Percentiles rank a stretch among this genome's conserved stretches.
Conservation (phyloP, 2,797 vertebrate species). For the Lepus oiostolus region DNA sequence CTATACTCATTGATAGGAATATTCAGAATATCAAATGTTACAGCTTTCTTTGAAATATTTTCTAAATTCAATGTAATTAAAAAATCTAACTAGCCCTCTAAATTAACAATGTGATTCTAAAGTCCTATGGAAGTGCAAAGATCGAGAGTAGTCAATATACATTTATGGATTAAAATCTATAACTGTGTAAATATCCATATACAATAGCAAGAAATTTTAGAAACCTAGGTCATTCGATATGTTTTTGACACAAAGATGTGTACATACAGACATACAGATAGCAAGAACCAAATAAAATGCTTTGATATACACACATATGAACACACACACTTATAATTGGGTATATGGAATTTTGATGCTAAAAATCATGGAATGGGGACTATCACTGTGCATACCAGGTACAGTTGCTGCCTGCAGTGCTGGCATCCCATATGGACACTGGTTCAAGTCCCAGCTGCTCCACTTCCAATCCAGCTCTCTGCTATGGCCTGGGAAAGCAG, state of each 20-base stretch:
- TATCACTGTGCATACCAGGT: too few relatives aligned
- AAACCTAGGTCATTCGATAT: background rate
- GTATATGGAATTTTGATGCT: background rate
- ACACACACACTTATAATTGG: background rate
- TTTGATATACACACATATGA: background rate
- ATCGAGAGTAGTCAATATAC: background rate
- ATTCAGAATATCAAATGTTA: background rate
- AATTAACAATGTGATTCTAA: background rate
- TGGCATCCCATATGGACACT: too few relatives aligned
- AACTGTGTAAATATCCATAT: background rate
- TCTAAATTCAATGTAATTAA: background rate
- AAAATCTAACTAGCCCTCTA: background rate
- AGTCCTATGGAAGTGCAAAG: background rate
- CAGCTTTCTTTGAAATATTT: background rate
- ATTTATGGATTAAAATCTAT: background rate
- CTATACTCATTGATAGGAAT: background rate
- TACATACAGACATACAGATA: background rate
- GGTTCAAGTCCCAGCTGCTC: too few relatives aligned
- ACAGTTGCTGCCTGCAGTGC: too few relatives aligned
- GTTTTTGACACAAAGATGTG: background rate
- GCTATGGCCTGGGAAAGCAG: too few relatives aligned
- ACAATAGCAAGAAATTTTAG: background rate
- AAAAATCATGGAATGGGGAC: background rate
- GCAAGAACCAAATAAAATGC: background rate
- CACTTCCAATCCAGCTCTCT: too few relatives aligned